Evolutionary conservation across 2,888 invertebrate genomes (phyloP), one percentile per base, ranked within the genome.

Genomic region (Sphinx pinastri): DNA sequence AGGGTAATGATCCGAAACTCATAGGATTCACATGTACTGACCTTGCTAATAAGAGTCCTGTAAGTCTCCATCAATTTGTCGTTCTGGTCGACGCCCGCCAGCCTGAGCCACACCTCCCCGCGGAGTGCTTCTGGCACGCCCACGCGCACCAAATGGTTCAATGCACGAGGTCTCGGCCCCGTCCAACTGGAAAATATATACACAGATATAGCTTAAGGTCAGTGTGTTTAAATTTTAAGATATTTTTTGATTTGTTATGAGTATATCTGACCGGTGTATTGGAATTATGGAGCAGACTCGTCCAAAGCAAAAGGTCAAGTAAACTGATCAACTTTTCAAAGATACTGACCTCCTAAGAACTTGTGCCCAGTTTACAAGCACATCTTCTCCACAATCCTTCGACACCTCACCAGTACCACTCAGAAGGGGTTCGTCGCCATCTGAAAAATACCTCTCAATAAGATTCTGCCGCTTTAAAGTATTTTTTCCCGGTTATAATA

Each of bases 401-500:
- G 98, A 98, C 0, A 99, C 99, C 83, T 97, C 96, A 0, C 99
- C 99, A 6, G 99, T 99, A 0, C 99, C 99, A 89, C 99, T 99
- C n/a, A 99, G 94, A 74, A 99, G 93, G 0, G 99, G 99, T 84
- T 99, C 99, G 83, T 98, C 98, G 12, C 98, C 98, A 94, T 98
- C 98, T 95, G 79, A 75, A 73, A 73, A 38, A n/a, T 16, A 38
- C 38, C 38, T 38, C 8, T 38, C 38, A 8, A 38, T 38, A 38
- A 38, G 8, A 38, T 38, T 1, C 8, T 2, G 38, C 38, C 38
- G 38, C 8, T 1, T 38, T 1, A 4, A 38, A 38, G 5, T 38
- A 7, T 38, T 38, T 38, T 38, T 38, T 8, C 8, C 8, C 38
- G 5, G 38, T 38, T 0, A 38, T 38, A 5, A 38, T 38, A 38